phyloP scores from a whole-genome alignment of 2,888 invertebrate species.

The Cryptophagus acutangulus region DNA sequence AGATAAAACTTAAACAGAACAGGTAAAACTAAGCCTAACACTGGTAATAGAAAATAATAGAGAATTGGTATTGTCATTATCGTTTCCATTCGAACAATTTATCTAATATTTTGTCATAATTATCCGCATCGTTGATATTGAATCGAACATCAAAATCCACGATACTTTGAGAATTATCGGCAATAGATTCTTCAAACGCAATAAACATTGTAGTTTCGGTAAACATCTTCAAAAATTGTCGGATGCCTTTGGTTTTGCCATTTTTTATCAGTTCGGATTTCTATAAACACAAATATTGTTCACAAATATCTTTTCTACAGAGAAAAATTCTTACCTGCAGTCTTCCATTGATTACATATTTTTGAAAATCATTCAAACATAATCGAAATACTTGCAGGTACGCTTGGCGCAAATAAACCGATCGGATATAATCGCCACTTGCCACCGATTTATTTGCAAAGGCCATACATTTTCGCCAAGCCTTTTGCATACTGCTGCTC shows the following conservation, averaged over 20 bases:
- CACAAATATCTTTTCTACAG: conserved; percentile 6
- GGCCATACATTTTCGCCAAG: conserved; percentile 57
- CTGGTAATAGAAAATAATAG: no score
- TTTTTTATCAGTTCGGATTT: conserved; percentile 65
- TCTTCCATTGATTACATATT: conserved; percentile 47
- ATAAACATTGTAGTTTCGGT: conserved; percentile 83
- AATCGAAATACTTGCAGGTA: conserved; percentile 75
- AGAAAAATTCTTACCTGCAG: conserved; percentile 3
- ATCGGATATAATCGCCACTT: conserved; percentile 55
- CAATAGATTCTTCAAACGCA: conserved; percentile 59
- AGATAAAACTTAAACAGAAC: no score
- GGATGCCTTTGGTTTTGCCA: conserved; percentile 60
- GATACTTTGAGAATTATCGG: conserved; percentile 37
- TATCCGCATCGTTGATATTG: no score
- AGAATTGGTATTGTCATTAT: no score
- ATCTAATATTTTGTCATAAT: conserved; percentile 38
- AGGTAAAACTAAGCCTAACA: no score
- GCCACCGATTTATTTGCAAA: conserved; percentile 45
- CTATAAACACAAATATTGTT: conserved; percentile 50
- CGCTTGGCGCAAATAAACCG: conserved; percentile 72
- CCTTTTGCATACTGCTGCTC: conserved; percentile 64
- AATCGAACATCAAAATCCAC: conserved; percentile 42
- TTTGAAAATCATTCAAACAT: conserved; percentile 64
- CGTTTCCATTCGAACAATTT: conserved; percentile 38
- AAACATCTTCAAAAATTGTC: conserved; percentile 80